Percentiles rank a stretch among this genome's conserved stretches.
These are phyloP conservation scores for Pao palembangensis DNA, from an alignment of 2,113 vertebrate genomes.

Conservation along the genomic window DNA sequence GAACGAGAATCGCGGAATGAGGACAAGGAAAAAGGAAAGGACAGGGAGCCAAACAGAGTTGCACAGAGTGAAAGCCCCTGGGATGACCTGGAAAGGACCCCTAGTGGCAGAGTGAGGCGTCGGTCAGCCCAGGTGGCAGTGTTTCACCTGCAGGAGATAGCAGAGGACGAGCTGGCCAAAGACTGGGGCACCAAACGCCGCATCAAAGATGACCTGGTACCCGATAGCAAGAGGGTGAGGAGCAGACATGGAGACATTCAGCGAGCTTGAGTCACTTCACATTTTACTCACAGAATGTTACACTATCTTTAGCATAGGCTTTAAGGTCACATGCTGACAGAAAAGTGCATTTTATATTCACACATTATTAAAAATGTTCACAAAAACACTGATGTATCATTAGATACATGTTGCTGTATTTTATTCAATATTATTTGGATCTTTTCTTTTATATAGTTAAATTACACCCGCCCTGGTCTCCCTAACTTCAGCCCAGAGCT, in stretches of 20 bases:
- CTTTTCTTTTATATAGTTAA: constrained; percentile 78
- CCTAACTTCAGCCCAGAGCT: constrained; percentile 89
- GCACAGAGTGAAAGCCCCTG: constrained; percentile 59
- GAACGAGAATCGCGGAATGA: constrained; percentile 51
- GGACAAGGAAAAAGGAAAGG: constrained; percentile 47
- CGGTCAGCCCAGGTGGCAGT: constrained; percentile 92
- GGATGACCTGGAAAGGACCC: constrained; percentile 89
- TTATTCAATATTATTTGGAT: not conserved
- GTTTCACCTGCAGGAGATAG: constrained; percentile 97
- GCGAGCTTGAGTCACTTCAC: too few relatives aligned
- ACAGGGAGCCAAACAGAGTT: constrained; percentile 59
- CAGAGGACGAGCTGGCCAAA: constrained; percentile 89
- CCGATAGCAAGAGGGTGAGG: constrained; percentile 90
- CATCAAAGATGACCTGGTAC: constrained; percentile 95
- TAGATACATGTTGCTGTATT: not conserved
- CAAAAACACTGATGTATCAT: not conserved
- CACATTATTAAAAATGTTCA: constrained; percentile 1
- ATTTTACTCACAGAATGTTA: constrained; percentile 1
- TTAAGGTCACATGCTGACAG: too few relatives aligned
- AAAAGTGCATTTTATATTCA: too few relatives aligned
- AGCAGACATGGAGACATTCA: too few relatives aligned
- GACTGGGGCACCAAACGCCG: constrained; percentile 91
- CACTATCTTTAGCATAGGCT: too few relatives aligned
- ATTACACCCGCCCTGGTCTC: constrained; percentile 94
- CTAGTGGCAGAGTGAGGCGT: constrained; percentile 90